These are phyloP conservation scores for Sigmodon hispidus DNA, from an alignment of 2,113 vertebrate genomes.

Conservation along the genomic window DNA sequence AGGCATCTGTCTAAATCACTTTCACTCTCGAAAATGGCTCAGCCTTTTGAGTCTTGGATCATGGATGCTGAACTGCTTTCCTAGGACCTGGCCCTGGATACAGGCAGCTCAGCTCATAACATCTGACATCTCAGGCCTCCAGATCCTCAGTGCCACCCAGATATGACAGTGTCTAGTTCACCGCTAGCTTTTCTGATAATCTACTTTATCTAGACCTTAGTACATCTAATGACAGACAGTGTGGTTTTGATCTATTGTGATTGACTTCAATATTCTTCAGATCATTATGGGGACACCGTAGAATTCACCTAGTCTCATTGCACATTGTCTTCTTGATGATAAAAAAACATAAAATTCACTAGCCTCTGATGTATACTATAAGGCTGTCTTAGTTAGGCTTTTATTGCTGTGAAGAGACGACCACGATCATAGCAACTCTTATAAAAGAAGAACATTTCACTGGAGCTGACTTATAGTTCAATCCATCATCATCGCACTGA, in stretches of 20 bases:
- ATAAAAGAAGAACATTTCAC: neutral
- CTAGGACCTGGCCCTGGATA: neutral
- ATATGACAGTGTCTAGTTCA: neutral
- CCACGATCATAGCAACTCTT: neutral
- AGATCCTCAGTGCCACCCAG: neutral
- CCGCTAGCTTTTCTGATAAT: neutral
- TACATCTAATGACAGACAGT: fast-evolving
- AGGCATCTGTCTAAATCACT: neutral
- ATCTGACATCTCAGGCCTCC: neutral
- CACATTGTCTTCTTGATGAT: no score
- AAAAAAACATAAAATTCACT: neutral
- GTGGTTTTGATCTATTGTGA: neutral
- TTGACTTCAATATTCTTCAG: neutral
- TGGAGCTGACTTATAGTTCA: neutral
- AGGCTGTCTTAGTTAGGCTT: neutral
- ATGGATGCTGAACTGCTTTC: neutral
- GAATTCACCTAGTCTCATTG: neutral
- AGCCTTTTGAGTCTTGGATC: neutral
- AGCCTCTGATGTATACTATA: neutral
- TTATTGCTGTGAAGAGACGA: neutral
- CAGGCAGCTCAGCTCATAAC: fast-evolving
- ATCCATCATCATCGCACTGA: neutral
- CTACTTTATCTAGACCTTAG: neutral
- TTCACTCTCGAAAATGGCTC: neutral
- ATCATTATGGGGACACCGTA: neutral